phyloP scores from a whole-genome alignment of 1,140 invertebrate genomes.

The Drosophila biarmipes region DNA sequence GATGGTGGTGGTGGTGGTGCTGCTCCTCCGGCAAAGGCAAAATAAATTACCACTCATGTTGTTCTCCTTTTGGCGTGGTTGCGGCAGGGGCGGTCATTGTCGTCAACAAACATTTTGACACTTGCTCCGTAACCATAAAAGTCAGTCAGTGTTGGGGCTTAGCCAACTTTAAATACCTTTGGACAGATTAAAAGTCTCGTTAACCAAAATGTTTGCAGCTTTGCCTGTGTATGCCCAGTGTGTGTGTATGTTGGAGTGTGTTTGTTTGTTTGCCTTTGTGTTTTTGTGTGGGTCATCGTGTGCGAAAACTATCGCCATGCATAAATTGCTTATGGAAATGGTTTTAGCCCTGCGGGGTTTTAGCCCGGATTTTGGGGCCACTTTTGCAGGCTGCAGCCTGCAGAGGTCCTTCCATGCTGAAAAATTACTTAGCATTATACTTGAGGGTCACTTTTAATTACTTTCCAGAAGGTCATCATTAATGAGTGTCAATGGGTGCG shows the following conservation, averaged over 20 bases:
- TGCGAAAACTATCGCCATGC: slow-evolving; percentile 50
- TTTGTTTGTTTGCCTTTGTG: slow-evolving; percentile 7
- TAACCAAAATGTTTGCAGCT: slow-evolving; percentile 76
- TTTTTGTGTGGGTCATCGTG: slow-evolving; percentile 26
- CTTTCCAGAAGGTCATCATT: slow-evolving; percentile 81
- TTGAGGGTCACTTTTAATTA: slow-evolving; percentile 82
- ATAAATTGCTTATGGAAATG: slow-evolving; percentile 62
- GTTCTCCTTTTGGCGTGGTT: slow-evolving; percentile 34
- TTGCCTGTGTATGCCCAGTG: slow-evolving; percentile 6
- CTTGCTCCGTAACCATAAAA: slow-evolving; percentile 84
- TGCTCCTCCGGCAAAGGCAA: slow-evolving; percentile 53
- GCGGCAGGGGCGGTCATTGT: slow-evolving; percentile 44
- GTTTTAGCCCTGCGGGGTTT: slow-evolving; percentile 14
- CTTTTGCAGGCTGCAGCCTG: slow-evolving; percentile 19
- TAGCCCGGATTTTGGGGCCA: slow-evolving; percentile 5
- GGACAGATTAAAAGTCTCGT: slow-evolving; percentile 84
- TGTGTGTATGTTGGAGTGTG: slow-evolving; percentile 16
- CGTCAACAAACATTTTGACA: slow-evolving; percentile 83
- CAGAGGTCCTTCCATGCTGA: slow-evolving; percentile 39
- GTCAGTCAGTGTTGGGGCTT: slow-evolving; percentile 83
- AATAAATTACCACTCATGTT: slow-evolving; percentile 80
- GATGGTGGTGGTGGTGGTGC: slow-evolving; percentile 11
- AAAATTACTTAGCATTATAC: slow-evolving; percentile 78
- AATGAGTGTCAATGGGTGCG: slow-evolving; percentile 69
- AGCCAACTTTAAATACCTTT: slow-evolving; percentile 84